Evolutionary conservation across 2,888 invertebrate species (phyloP), one percentile per base, ranked within the genome.

Genomic region (Limenitis camilla): DNA sequence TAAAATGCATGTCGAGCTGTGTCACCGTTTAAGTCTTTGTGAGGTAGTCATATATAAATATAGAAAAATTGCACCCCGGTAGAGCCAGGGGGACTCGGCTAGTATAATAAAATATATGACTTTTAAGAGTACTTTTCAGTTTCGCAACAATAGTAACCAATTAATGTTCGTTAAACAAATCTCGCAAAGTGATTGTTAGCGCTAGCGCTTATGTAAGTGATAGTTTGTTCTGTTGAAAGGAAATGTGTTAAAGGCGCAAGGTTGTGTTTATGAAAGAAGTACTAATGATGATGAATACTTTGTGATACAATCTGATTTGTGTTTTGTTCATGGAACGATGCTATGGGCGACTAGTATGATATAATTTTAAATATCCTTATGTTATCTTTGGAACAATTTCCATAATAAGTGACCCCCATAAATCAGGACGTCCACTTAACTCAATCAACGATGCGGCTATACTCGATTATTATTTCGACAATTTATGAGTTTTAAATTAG

Each of bases 191-290:
- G 31, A 52, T 28, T 29, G 45, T 11, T 31, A 41, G 44, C 35
- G 52, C 39, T 38, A 41, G 38, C 44, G 32, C 44, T 55, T 55
- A 49, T 33, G 49, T 49, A 55, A 49, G 38, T 45, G 35, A 40
- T 49, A 27, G 42, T 32, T 28, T 29, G 29, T 35, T 28, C 28
- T 31, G 11, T 44, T 39, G 42, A 43, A 30, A 43, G 39, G 42
- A 52, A 42, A 43, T 53, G 44, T 43, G 53, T 19, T 31, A 44
- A 49, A 27, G 27, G 36, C 36, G 36, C 43, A 52, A 48, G 47
- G 48, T 43, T 48, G 30, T n/a, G 10, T 10, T 30, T 19, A 5
- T 31, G 10, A 19, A 35, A 36, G 36, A 30, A 36, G 30, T 29
- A 36, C 29, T 33, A 28, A 45, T 36, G 9, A 36, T 30, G 19